A percentile compares a stretch with the other conserved stretches of the same genome.
Evolutionary conservation across 2,888 invertebrate genomes (phyloP).

Genomic region (Tetheella fluctuosa): DNA sequence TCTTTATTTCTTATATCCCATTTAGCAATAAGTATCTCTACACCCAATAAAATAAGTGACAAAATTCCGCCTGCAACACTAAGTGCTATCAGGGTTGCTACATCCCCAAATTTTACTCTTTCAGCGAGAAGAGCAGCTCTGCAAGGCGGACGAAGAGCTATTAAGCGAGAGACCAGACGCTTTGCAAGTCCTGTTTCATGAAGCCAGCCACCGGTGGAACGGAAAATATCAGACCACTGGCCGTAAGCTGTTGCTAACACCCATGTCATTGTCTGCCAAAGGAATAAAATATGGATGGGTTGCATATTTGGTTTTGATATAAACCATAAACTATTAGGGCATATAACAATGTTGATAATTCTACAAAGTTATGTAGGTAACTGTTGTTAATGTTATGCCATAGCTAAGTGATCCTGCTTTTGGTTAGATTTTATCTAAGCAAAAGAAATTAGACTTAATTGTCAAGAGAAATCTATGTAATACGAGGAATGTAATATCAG

Average conservation of each 20-base stretch:
- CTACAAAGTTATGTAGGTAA: no score
- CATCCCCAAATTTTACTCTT: slow-evolving; percentile 64
- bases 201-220: slow-evolving; percentile 56
- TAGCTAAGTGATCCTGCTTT: no score
- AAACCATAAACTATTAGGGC: no score
- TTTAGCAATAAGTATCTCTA: slow-evolving; percentile 53
- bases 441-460: no score
- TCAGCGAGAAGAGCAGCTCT: slow-evolving; percentile 66
- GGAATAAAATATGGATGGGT: no score
- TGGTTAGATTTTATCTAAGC: no score
- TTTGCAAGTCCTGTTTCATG: slow-evolving; percentile 61
- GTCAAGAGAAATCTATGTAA: no score
- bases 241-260: slow-evolving; percentile 54
- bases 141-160: slow-evolving; percentile 58
- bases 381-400: no score
- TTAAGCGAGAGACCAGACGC: slow-evolving; percentile 49
- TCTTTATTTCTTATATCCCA: slow-evolving; percentile 22
- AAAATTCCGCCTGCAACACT: slow-evolving; percentile 47
- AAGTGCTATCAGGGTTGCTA: slow-evolving; percentile 53
- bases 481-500: no score
- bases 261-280: slow-evolving; percentile 54
- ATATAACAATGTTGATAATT: no score
- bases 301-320: no score
- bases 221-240: slow-evolving; percentile 57
- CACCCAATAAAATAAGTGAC: slow-evolving; percentile 51